phyloP scores from a whole-genome alignment of 2,797 vertebrate genomes.

The Molothrus aeneus region DNA sequence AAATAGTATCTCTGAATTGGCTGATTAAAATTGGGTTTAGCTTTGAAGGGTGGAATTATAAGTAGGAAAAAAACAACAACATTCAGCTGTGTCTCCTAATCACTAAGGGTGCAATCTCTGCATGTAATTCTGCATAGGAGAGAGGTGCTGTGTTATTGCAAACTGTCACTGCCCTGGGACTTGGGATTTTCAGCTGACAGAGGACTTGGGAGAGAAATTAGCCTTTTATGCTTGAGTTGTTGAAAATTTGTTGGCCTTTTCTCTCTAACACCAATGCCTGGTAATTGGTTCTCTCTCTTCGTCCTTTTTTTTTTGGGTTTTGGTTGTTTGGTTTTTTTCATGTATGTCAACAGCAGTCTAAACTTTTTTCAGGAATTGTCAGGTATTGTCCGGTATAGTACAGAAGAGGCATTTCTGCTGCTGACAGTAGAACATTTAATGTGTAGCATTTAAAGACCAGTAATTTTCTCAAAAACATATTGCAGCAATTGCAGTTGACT shows the following conservation, averaged over 20 bases:
- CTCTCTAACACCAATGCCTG: background rate
- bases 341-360: background rate
- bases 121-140: background rate
- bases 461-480: background rate
- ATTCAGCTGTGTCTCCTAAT: background rate
- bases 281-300: background rate
- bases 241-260: constrained; percentile 6
- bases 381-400: background rate
- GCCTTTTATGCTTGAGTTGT: background rate
- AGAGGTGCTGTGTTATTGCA: background rate
- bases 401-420: background rate
- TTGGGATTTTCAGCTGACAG: background rate
- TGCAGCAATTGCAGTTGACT: background rate
- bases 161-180: background rate
- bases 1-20: background rate
- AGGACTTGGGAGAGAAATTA: background rate
- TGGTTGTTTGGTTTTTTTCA: no score
- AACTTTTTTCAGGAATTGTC: background rate
- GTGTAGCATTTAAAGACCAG: background rate
- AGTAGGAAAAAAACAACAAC: background rate
- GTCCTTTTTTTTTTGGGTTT: background rate
- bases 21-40: background rate
- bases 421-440: background rate
- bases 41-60: background rate
- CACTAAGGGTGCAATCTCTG: background rate